A percentile compares a stretch with the other conserved stretches of the same genome.
phyloP scores from a whole-genome alignment of 2,113 vertebrate species.

The Ailuropoda melanoleuca region DNA sequence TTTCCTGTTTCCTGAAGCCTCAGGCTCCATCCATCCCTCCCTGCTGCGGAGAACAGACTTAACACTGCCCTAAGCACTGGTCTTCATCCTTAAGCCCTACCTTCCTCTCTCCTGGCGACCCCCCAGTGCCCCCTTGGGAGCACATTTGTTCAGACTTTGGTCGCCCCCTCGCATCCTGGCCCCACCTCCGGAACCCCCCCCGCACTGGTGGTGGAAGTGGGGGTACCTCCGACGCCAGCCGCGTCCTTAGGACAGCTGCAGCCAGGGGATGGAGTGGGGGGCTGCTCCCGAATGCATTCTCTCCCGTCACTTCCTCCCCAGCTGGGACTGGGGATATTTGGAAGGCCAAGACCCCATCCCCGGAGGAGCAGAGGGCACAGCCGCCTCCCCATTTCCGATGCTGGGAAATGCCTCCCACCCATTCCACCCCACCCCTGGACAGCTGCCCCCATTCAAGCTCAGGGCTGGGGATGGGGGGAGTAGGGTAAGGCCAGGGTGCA shows the following conservation, averaged over 20 bases:
- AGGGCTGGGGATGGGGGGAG: not conserved
- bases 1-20: conserved; percentile 65
- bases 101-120: conserved; percentile 60
- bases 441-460: conserved; percentile 64
- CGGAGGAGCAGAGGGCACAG: conserved; percentile 58
- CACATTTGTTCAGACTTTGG: conserved; percentile 67
- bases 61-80: conserved; percentile 6
- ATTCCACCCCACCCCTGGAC: conserved; percentile 61
- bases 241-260: conserved; percentile 65
- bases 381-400: conserved; percentile 70
- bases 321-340: conserved; percentile 56
- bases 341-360: conserved; percentile 67
- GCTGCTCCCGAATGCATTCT: conserved; percentile 7
- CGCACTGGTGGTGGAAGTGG: conserved; percentile 55
- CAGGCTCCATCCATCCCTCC: conserved; percentile 53
- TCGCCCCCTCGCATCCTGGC: conserved; percentile 71
- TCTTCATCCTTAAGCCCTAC: conserved; percentile 50
- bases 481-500: conserved; percentile 5
- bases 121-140: not conserved
- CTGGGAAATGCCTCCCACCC: conserved; percentile 66
- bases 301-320: conserved; percentile 70
- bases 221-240: conserved; percentile 58
- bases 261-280: not conserved
- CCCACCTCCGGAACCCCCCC: conserved; percentile 66
- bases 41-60: not conserved